Conservation (phyloP, 2,888 invertebrate genomes). For the Tenodera sinensis region DNA sequence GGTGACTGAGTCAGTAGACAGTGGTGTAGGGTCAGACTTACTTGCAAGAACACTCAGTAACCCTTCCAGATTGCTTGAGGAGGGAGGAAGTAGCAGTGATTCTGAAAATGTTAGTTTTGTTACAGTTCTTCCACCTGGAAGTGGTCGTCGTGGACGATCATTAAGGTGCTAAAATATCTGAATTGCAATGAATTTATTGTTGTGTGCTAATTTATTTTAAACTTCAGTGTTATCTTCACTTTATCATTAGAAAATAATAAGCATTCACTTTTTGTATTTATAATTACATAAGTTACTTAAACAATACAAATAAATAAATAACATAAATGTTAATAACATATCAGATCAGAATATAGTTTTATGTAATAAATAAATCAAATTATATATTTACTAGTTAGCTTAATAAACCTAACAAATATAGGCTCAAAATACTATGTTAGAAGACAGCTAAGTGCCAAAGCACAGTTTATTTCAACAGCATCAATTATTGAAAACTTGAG, state of each 20-base stretch:
- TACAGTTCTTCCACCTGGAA: conserved; percentile 44
- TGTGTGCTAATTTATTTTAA: neutral
- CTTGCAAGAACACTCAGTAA: neutral
- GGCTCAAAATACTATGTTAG: neutral
- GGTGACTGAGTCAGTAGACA: conserved; percentile 41
- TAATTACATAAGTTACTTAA: too few species aligned
- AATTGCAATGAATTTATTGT: neutral
- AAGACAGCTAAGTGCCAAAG: neutral
- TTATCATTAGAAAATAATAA: neutral
- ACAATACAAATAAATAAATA: too few species aligned
- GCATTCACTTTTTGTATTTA: too few species aligned
- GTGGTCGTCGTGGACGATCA: conserved; percentile 29
- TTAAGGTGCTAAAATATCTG: neutral
- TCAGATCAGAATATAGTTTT: neutral
- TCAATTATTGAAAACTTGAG: neutral
- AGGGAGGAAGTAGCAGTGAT: conserved; percentile 42
- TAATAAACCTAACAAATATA: neutral
- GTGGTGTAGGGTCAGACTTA: conserved; percentile 40
- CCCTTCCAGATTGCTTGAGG: neutral
- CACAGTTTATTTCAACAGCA: neutral
- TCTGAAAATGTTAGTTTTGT: conserved; percentile 50
- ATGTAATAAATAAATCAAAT: neutral
- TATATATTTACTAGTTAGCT: neutral
- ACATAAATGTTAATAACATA: neutral
- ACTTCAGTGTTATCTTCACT: neutral